These are phyloP conservation scores for Nyctibius grandis DNA, from an alignment of 2,797 vertebrate species.

Conservation along the genomic window DNA sequence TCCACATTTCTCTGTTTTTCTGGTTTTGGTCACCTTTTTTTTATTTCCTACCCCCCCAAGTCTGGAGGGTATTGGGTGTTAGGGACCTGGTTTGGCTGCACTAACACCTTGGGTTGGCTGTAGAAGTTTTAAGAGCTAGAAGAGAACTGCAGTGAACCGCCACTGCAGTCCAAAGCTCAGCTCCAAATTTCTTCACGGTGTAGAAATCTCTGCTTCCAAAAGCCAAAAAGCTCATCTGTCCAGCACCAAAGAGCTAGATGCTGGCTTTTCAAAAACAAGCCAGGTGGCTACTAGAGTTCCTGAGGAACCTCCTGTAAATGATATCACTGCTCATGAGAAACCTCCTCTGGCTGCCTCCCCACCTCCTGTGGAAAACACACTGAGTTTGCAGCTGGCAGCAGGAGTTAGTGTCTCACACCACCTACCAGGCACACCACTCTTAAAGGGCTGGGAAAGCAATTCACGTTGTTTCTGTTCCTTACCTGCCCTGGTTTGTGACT, in stretches of 20 bases:
- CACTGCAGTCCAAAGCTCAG: not conserved
- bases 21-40: not conserved
- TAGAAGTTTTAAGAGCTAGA: not conserved
- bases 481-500: not conserved
- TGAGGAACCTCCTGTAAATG: not conserved
- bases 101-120: not conserved
- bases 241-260: not conserved
- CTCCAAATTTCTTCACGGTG: not conserved
- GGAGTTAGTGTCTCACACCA: not conserved
- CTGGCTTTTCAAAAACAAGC: not conserved
- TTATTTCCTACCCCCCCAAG: no score
- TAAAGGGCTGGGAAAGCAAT: not conserved
- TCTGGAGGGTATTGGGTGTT: not conserved
- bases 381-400: not conserved
- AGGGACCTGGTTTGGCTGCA: not conserved
- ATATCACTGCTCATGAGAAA: not conserved
- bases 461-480: not conserved
- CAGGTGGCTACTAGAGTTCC: not conserved
- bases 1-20: not conserved
- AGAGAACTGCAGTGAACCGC: not conserved
- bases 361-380: not conserved
- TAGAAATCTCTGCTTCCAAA: not conserved
- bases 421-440: not conserved
- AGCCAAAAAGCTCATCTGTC: not conserved
- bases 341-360: not conserved